phyloP scores from a whole-genome alignment of 1,140 invertebrate genomes.

The Drosophila arizonae region DNA sequence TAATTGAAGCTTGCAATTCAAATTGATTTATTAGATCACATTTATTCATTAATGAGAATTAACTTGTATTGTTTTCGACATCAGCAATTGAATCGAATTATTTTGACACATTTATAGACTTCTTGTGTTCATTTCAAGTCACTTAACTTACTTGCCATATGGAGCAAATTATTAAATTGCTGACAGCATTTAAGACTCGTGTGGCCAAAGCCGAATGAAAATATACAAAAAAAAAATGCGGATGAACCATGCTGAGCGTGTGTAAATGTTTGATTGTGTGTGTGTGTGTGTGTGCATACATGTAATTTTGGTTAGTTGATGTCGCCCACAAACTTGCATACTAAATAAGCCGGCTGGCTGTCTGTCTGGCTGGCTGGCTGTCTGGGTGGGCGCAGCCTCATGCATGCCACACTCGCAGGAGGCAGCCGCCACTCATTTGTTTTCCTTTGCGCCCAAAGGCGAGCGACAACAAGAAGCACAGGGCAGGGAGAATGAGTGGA shows the following conservation, averaged over 20 bases:
- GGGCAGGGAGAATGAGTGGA: background rate
- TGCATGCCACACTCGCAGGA: conserved; percentile 50
- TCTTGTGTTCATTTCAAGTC: no score
- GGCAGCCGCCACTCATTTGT: conserved; percentile 77
- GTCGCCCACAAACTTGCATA: conserved; percentile 74
- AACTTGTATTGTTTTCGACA: no score
- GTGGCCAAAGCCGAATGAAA: background rate
- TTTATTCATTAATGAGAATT: no score
- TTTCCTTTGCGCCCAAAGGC: conserved; percentile 71
- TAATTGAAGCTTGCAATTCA: no score
- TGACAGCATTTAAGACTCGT: background rate
- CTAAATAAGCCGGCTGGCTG: conserved; percentile 63
- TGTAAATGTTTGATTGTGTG: background rate
- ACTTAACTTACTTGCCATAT: background rate
- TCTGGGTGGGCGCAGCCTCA: conserved; percentile 9
- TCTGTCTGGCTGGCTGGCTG: background rate
- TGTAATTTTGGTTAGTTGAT: conserved; percentile 64
- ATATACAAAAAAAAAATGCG: background rate
- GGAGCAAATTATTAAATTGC: background rate
- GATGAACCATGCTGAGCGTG: conserved; percentile 14
- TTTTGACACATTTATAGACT: no score
- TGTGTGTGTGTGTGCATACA: conserved; percentile 16
- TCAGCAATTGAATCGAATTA: no score
- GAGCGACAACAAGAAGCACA: background rate
- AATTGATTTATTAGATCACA: no score